A percentile compares a stretch with the other conserved stretches of the same genome.
Evolutionary conservation across 1,140 invertebrate genomes (phyloP).

Genomic region (Lepidurus packardi): DNA sequence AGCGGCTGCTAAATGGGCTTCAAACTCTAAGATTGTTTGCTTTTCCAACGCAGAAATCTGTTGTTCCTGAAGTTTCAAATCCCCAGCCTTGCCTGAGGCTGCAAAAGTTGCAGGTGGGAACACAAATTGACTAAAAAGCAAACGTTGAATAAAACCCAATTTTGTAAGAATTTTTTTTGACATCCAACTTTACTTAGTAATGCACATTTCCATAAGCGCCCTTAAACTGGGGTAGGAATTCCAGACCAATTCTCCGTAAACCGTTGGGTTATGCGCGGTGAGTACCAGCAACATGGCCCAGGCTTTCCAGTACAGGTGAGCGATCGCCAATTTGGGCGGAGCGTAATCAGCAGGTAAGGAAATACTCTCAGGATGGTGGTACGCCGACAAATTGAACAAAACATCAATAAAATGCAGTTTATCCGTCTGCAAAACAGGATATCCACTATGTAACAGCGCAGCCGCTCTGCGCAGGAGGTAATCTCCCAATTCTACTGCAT

Average conservation of each 20-base stretch:
- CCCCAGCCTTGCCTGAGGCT: conserved; percentile 51
- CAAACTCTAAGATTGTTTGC: conserved; percentile 83
- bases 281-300: conserved; percentile 87
- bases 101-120: conserved; percentile 65
- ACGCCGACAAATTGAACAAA: conserved; percentile 81
- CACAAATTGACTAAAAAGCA: conserved; percentile 55
- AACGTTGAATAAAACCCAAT: conserved; percentile 32
- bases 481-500: conserved; percentile 78
- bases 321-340: conserved; percentile 83
- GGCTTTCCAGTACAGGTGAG: conserved; percentile 86
- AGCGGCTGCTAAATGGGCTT: conserved; percentile 81
- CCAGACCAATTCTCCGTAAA: conserved; percentile 80
- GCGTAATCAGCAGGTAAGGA: conserved; percentile 72
- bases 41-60: conserved; percentile 68
- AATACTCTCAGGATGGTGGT: conserved; percentile 89
- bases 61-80: conserved; percentile 60
- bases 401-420: conserved; percentile 81
- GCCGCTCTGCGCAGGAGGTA: conserved; percentile 78
- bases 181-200: conserved; percentile 66
- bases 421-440: conserved; percentile 58
- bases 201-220: conserved; percentile 93
- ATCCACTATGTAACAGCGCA: conserved; percentile 54
- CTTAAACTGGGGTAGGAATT: conserved; percentile 86
- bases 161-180: conserved; percentile 20
- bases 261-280: conserved; percentile 81